Percentiles rank a stretch among this genome's conserved stretches.
Conservation (phyloP, 2,113 vertebrate genomes). For the Labrus mixtus region DNA sequence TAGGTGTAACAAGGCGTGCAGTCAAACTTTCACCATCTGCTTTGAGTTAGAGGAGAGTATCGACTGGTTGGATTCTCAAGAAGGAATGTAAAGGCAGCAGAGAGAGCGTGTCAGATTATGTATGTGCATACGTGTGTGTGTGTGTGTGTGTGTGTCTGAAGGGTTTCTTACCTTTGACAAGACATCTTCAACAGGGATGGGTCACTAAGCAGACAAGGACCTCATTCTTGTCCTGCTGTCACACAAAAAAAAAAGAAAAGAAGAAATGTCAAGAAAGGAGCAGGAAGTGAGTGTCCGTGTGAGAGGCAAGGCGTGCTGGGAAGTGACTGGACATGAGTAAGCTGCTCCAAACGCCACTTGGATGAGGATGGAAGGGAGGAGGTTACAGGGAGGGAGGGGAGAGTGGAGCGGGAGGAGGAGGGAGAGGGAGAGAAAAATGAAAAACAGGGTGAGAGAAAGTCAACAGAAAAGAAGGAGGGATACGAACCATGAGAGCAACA, state of each 20-base stretch:
- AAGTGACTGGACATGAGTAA: slow-evolving; percentile 81
- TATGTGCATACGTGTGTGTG: slow-evolving; percentile 16
- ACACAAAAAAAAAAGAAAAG: slow-evolving; percentile 19
- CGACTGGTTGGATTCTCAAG: slow-evolving; percentile 41
- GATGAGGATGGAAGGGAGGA: slow-evolving; percentile 63
- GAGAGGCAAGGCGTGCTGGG: slow-evolving; percentile 62
- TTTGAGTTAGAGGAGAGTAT: slow-evolving; percentile 64
- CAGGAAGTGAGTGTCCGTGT: slow-evolving; percentile 38
- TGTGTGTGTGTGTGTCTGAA: slow-evolving; percentile 17
- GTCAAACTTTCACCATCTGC: slow-evolving; percentile 74
- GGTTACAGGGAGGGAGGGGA: slow-evolving; percentile 30
- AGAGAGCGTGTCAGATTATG: slow-evolving; percentile 1
- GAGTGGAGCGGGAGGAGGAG: slow-evolving; percentile 27
- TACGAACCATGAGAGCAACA: slow-evolving; percentile 13
- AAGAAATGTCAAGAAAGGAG: slow-evolving; percentile 24
- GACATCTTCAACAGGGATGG: slow-evolving; percentile 54
- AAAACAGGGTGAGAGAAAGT: slow-evolving; percentile 42
- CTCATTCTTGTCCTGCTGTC: slow-evolving; percentile 57
- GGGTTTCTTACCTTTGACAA: slow-evolving; percentile 68
- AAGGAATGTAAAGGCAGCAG: slow-evolving; percentile 58
- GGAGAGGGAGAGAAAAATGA: slow-evolving; percentile 13
- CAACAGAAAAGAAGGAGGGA: slow-evolving; percentile 26
- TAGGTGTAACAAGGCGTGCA: slow-evolving; percentile 29
- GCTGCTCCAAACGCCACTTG: slow-evolving; percentile 62
- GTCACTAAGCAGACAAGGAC: slow-evolving; percentile 23